Conservation (phyloP, 2,888 invertebrate genomes). For the Thymelicus acteon region DNA sequence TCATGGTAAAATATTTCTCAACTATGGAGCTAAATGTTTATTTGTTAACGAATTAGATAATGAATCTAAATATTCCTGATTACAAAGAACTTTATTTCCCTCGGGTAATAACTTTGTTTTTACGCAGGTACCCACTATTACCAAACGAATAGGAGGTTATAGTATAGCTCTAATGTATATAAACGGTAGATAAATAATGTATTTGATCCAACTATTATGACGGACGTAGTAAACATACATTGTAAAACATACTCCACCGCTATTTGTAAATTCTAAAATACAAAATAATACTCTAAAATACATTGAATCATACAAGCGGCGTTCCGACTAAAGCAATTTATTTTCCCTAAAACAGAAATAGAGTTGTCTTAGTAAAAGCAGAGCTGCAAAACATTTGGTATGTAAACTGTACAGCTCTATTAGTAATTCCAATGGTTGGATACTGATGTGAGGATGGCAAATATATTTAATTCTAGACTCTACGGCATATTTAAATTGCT, state of each 20-base stretch:
- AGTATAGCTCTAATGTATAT: too few relatives aligned
- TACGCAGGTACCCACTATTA: too few relatives aligned
- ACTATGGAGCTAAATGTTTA: too few relatives aligned
- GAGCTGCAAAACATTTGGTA: slow-evolving; percentile 4
- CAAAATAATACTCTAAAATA: slow-evolving; percentile 19
- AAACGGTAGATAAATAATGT: too few relatives aligned
- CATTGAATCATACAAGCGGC: slow-evolving; percentile 35
- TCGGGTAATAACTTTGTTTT: too few relatives aligned
- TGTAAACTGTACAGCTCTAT: neutral
- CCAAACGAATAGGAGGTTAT: too few relatives aligned
- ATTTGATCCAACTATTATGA: too few relatives aligned
- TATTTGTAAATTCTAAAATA: slow-evolving; percentile 16
- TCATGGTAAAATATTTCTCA: too few relatives aligned
- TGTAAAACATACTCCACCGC: neutral
- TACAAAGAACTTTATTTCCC: too few relatives aligned
- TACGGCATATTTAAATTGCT: neutral
- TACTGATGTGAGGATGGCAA: neutral
- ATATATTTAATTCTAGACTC: neutral
- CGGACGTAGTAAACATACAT: neutral
- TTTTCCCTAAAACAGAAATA: slow-evolving; percentile 28
- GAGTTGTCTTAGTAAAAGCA: slow-evolving; percentile 24
- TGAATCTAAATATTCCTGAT: too few relatives aligned
- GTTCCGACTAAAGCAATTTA: slow-evolving; percentile 28
- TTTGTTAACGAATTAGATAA: too few relatives aligned
- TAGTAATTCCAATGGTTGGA: slow-evolving; percentile 24